These are phyloP conservation scores for Odocoileus hemionus DNA, from an alignment of 2,113 vertebrate genomes.

Conservation along the genomic window DNA sequence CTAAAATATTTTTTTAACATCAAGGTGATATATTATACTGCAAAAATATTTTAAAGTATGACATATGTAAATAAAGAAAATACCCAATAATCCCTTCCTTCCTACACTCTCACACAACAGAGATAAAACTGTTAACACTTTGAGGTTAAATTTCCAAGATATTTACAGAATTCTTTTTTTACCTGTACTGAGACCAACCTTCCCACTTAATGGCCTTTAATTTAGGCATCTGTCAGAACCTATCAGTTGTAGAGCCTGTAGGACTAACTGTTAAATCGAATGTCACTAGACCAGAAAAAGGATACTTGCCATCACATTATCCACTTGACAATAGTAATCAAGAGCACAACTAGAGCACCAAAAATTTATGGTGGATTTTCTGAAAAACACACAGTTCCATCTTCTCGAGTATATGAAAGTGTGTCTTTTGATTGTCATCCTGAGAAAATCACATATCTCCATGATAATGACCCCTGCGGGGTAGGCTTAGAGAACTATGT, in stretches of 20 bases:
- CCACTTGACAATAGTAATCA: background rate
- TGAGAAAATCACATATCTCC: background rate
- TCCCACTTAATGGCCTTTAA: background rate
- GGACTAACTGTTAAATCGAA: background rate
- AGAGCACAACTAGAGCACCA: background rate
- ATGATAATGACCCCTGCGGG: background rate
- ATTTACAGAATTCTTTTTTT: conserved; percentile 21
- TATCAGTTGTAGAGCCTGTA: background rate
- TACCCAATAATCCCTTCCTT: background rate
- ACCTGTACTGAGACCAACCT: background rate
- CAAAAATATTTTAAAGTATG: background rate
- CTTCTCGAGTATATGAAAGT: background rate
- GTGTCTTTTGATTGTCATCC: background rate
- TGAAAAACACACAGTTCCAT: background rate
- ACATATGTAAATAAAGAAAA: background rate
- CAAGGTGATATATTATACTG: background rate
- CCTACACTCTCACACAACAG: background rate
- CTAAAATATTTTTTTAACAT: background rate
- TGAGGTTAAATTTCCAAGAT: background rate
- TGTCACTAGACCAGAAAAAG: background rate
- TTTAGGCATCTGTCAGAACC: background rate
- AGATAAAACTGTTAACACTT: background rate
- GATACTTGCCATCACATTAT: background rate
- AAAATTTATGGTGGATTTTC: background rate
- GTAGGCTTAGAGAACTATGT: background rate